Conservation (phyloP, 2,888 invertebrate species). For the Magallana nippona region DNA sequence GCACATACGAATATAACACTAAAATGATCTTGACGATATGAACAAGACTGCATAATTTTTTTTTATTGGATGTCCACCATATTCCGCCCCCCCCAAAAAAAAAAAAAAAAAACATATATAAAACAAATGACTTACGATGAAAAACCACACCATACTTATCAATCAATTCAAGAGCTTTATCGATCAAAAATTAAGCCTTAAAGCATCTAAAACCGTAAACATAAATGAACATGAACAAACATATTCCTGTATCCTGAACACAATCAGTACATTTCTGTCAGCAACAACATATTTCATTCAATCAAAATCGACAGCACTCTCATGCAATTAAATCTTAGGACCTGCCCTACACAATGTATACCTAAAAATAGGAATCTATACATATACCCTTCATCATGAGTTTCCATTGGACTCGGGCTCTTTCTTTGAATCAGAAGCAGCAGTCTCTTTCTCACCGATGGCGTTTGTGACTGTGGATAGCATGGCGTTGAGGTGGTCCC, state of each 20-base stretch:
- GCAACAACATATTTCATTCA: not conserved
- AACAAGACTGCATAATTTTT: too few relatives aligned
- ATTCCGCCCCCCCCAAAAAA: too few relatives aligned
- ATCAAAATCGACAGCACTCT: not conserved
- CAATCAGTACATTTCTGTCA: not conserved
- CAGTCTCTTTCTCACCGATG: conserved; percentile 53
- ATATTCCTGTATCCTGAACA: too few relatives aligned
- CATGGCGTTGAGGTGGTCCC: conserved; percentile 53
- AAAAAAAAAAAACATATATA: too few relatives aligned
- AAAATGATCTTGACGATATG: too few relatives aligned
- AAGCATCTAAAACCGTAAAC: too few relatives aligned
- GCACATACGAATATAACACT: too few relatives aligned
- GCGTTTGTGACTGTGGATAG: conserved; percentile 54
- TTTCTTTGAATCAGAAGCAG: conserved; percentile 49
- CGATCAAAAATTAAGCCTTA: not conserved
- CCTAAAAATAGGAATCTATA: not conserved
- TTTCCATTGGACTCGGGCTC: conserved; percentile 47
- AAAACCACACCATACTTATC: not conserved
- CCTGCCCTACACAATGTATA: not conserved
- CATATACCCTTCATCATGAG: conserved; percentile 3
- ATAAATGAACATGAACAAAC: too few relatives aligned
- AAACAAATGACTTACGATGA: not conserved
- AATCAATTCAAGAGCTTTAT: not conserved
- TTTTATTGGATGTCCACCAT: too few relatives aligned
- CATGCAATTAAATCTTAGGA: not conserved